These are phyloP conservation scores for Zosterops hypoxanthus DNA, from an alignment of 2,113 vertebrate genomes.

Conservation along the genomic window DNA sequence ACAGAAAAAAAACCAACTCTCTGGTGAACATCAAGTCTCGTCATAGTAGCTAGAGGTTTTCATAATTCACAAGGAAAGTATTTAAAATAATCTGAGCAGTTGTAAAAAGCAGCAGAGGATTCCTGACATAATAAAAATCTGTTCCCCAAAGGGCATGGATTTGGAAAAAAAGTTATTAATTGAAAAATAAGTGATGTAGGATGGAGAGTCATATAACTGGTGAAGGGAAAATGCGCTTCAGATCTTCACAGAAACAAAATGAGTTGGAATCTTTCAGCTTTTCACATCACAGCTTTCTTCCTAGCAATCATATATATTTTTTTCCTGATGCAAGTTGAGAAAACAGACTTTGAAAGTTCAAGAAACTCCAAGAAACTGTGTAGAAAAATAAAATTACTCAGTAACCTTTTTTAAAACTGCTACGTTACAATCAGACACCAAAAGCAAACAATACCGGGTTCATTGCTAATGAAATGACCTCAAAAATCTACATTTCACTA, in stretches of 20 bases:
- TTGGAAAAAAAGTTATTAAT: constrained; percentile 1
- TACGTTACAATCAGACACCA: neutral
- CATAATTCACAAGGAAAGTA: neutral
- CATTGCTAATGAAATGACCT: constrained; percentile 24
- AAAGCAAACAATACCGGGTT: neutral
- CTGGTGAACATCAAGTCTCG: neutral
- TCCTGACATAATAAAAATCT: constrained; percentile 34
- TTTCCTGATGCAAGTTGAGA: neutral
- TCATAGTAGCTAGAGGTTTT: neutral
- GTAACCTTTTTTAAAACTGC: neutral
- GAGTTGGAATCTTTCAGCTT: neutral
- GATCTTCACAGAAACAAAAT: neutral
- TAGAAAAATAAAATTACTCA: neutral
- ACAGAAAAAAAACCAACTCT: neutral
- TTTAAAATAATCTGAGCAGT: neutral
- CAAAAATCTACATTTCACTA: constrained; percentile 36
- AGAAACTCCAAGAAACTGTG: neutral
- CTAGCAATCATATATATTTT: neutral
- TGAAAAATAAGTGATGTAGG: constrained; percentile 28
- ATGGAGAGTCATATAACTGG: neutral
- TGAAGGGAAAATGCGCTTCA: neutral
- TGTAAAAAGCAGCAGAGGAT: constrained; percentile 27
- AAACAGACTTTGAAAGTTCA: neutral
- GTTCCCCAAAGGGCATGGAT: constrained; percentile 13
- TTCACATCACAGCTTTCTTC: neutral